Evolutionary conservation across 2,797 vertebrate genomes (phyloP).

Genomic region (Mormyrops attenuatus): DNA sequence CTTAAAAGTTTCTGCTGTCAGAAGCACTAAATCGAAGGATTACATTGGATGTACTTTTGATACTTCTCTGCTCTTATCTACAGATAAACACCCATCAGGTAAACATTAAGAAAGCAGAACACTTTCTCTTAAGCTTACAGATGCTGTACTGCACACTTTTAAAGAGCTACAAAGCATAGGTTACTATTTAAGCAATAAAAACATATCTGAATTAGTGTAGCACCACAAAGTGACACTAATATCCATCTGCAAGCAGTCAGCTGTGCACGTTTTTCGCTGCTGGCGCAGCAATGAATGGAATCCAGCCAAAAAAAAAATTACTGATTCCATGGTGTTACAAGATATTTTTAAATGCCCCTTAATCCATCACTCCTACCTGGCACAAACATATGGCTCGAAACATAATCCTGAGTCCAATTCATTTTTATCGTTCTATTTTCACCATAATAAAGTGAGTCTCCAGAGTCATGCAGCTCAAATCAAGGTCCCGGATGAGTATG

Average conservation of each 20-base stretch:
- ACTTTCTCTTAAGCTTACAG: not conserved
- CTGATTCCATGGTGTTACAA: not conserved
- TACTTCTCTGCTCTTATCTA: not conserved
- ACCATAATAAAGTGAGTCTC: not conserved
- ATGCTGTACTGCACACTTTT: not conserved
- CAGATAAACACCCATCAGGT: not conserved
- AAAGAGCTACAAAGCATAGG: not conserved
- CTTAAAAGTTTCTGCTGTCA: not conserved
- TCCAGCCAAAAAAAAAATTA: not conserved
- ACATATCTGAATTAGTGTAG: not conserved
- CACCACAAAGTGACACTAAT: not conserved
- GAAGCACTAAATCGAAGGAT: not conserved
- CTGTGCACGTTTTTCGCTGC: not conserved
- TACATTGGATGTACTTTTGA: not conserved
- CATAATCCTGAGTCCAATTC: not conserved
- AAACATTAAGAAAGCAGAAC: slow-evolving; percentile 2
- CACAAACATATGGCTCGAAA: not conserved
- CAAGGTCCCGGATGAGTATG: not conserved
- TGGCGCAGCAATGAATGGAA: not conserved
- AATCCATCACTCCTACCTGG: not conserved
- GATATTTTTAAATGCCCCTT: not conserved
- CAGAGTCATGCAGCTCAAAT: not conserved
- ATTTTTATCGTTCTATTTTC: not conserved
- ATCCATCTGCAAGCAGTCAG: not conserved
- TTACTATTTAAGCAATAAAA: not conserved